Evolutionary conservation across 2,113 vertebrate genomes (phyloP).

Genomic region (Melanocharis versteri): DNA sequence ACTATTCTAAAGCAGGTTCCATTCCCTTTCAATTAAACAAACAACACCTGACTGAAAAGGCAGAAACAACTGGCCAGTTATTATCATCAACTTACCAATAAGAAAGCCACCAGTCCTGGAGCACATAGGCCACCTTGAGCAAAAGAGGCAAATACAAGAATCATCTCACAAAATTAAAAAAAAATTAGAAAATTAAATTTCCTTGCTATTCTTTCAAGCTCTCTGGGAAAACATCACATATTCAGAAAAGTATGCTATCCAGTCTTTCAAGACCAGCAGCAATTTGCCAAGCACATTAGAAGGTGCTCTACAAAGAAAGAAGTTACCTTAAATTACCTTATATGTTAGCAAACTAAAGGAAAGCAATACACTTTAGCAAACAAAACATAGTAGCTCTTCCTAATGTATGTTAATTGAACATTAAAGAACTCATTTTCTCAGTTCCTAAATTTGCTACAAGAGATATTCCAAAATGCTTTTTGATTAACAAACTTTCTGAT

Average conservation of each 20-base stretch:
- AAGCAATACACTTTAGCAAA: constrained; percentile 40
- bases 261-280: constrained; percentile 55
- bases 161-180: not conserved
- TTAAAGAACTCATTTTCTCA: constrained; percentile 42
- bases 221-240: constrained; percentile 53
- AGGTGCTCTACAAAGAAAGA: constrained; percentile 50
- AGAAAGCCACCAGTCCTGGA: constrained; percentile 97
- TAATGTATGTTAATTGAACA: constrained; percentile 49
- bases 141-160: not conserved
- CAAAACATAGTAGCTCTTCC: constrained; percentile 22
- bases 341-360: constrained; percentile 37
- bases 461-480: constrained; percentile 51
- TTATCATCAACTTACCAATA: constrained; percentile 82
- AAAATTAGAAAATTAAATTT: constrained; percentile 18
- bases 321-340: constrained; percentile 53
- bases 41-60: not conserved
- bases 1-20: not conserved
- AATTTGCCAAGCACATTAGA: constrained; percentile 60
- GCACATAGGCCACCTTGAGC: constrained; percentile 79
- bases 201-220: constrained; percentile 27
- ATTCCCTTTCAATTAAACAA: not conserved
- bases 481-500: constrained; percentile 61
- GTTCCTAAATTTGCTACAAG: constrained; percentile 31
- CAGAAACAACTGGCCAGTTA: constrained; percentile 73
- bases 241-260: constrained; percentile 42